phyloP scores from a whole-genome alignment of 2,888 invertebrate genomes.

The Hololepta plana region DNA sequence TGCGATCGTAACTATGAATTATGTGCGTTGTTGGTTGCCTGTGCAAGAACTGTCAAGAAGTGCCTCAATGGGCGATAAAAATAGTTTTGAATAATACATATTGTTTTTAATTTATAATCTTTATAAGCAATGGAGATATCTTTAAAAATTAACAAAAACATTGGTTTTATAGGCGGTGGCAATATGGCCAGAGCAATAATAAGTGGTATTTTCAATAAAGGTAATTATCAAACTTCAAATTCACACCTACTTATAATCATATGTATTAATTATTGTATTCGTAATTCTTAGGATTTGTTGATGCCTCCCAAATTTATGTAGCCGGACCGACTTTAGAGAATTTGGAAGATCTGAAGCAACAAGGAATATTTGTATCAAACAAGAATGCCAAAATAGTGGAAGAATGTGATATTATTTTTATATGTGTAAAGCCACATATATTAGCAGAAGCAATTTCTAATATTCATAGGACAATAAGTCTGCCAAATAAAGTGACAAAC shows the following conservation, averaged over 20 bases:
- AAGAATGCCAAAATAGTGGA: conserved; percentile 46
- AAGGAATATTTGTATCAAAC: conserved; percentile 39
- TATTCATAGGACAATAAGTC: no score
- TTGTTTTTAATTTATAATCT: no score
- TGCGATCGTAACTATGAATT: no score
- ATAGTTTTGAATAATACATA: no score
- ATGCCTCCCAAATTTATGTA: conserved; percentile 47
- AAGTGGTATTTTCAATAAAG: conserved; percentile 49
- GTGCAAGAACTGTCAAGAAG: no score
- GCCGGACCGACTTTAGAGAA: conserved; percentile 53
- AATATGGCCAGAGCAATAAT: conserved; percentile 79
- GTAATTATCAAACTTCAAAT: conserved; percentile 22
- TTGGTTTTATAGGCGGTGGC: conserved; percentile 80
- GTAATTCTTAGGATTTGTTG: conserved; percentile 35
- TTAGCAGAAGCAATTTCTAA: conserved; percentile 36
- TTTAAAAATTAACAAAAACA: conserved; percentile 20
- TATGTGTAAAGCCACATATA: conserved; percentile 77
- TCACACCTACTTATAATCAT: conserved; percentile 1
- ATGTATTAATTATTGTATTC: conserved; percentile 1
- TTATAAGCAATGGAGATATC: no score
- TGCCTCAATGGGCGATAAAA: no score
- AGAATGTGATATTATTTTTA: conserved; percentile 54
- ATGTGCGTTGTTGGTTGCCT: no score
- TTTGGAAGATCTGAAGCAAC: conserved; percentile 42
- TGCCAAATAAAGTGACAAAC: conserved; percentile 23